Conservation (phyloP, 2,113 vertebrate genomes). For the Pteruthius melanotis region DNA sequence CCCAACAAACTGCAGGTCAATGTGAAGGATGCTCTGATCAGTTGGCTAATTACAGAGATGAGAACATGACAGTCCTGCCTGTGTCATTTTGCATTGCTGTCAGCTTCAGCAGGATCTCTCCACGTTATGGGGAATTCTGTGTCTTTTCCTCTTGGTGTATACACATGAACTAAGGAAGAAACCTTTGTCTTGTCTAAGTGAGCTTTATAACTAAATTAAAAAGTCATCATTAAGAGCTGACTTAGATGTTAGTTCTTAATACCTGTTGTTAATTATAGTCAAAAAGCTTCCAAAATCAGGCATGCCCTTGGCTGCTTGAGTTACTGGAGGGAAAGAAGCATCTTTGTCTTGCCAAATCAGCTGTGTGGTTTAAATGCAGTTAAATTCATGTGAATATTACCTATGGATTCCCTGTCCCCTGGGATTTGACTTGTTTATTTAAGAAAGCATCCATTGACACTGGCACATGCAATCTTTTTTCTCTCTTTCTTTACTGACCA, state of each 20-base stretch:
- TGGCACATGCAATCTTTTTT: not conserved
- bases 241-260: not conserved
- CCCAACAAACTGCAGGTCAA: not conserved
- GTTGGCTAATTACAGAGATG: not conserved
- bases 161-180: not conserved
- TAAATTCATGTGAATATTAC: not conserved
- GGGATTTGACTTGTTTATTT: not conserved
- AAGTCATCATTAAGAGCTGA: not conserved
- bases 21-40: not conserved
- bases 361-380: not conserved
- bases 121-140: rapidly evolving
- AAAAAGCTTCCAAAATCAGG: not conserved
- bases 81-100: not conserved
- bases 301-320: not conserved
- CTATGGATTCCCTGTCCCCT: not conserved
- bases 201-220: not conserved
- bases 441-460: not conserved
- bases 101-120: not conserved
- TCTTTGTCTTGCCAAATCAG: not conserved
- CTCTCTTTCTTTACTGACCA: not conserved
- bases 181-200: not conserved
- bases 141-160: not conserved
- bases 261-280: not conserved
- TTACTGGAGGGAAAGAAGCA: not conserved
- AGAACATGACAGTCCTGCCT: not conserved